Base-by-base conservation (phyloP, 2,113 vertebrate species). In the Eidolon helvum region DNA sequence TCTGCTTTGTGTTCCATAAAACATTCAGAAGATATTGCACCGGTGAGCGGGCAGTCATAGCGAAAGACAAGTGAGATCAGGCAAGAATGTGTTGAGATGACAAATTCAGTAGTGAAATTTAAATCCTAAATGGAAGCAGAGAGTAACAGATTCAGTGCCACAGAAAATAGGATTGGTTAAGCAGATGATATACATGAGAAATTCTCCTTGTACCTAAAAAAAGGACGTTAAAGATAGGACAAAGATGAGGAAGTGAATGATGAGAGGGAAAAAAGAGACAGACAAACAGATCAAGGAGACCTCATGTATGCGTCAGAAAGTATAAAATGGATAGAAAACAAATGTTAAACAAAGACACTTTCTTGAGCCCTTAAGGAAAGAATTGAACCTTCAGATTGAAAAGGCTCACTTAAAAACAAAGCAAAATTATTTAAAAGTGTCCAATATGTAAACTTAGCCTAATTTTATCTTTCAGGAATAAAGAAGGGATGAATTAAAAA, bases 271-370 rank as follows among this genome's bases (percentile, higher is more conserved):
- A 63, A 33, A 38, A 24, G 21, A 7, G 33, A 48, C 11, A 69
- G 45, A 24, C 0, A 10, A 10, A 28, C 28, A 10, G 38, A 11
- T 53, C 15, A 33, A 45, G 66, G 57, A 33, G 16, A 10, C 18
- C 19, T 22, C 4, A 0, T 0, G 43, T 19, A 3, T 5, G 0
- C 2, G 24, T 14, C 35, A 33, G 55, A 24, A 55, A 28, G 59
- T 19, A 24, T 2, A 40, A 69, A 48, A 38, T 28, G 40, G 40
- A 15, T 24, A 33, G 68, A 24, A 80, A 68, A 53, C 33, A 22
- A 19, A 26, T 0, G 0, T 1, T 50, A 24, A 15, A 48, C 43
- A 7, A 21, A 4, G 30, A 59, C 26, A 38, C 3, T 61, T 38
- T 66, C 72, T 38, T 24, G 40, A 84, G 30, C 45, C 45, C 45